A percentile compares a stretch with the other conserved stretches of the same genome.
Conservation (phyloP, 2,888 invertebrate genomes). For the Synanthedon myopaeformis region DNA sequence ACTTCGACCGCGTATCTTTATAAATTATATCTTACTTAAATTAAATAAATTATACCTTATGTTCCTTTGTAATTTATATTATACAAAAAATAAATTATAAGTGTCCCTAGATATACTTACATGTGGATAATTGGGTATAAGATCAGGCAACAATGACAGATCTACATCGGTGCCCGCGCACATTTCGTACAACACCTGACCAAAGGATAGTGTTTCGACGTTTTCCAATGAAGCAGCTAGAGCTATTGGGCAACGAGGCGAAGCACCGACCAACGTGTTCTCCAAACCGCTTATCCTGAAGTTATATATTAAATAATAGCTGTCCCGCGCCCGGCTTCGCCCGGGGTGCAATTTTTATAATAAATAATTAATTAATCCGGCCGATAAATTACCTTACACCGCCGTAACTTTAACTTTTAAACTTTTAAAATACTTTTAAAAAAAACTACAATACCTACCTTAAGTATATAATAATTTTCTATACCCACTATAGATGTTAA, state of each 20-base stretch:
- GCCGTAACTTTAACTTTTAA: too few relatives aligned
- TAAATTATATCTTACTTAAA: too few relatives aligned
- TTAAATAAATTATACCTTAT: too few relatives aligned
- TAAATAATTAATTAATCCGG: too few relatives aligned
- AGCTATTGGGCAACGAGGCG: constrained; percentile 60
- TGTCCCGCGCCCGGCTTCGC: too few relatives aligned
- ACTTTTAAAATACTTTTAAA: too few relatives aligned
- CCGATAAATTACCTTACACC: too few relatives aligned
- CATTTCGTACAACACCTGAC: constrained; percentile 92
- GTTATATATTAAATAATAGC: neutral
- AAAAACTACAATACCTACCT: too few relatives aligned
- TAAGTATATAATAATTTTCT: neutral
- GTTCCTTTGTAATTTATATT: too few relatives aligned
- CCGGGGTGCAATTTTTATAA: too few relatives aligned
- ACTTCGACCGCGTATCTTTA: too few relatives aligned
- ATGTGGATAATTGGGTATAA: constrained; percentile 78
- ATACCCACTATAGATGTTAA: neutral
- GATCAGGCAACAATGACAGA: constrained; percentile 77
- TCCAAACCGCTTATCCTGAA: constrained; percentile 85
- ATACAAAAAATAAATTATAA: neutral
- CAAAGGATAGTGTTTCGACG: constrained; percentile 75
- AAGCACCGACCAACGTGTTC: constrained; percentile 83
- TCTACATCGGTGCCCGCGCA: constrained; percentile 86
- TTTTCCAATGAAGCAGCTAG: constrained; percentile 41
- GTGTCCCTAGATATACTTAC: constrained; percentile 44